Base-by-base conservation (phyloP, 2,113 vertebrate genomes). In the Maccullochella peelii region DNA sequence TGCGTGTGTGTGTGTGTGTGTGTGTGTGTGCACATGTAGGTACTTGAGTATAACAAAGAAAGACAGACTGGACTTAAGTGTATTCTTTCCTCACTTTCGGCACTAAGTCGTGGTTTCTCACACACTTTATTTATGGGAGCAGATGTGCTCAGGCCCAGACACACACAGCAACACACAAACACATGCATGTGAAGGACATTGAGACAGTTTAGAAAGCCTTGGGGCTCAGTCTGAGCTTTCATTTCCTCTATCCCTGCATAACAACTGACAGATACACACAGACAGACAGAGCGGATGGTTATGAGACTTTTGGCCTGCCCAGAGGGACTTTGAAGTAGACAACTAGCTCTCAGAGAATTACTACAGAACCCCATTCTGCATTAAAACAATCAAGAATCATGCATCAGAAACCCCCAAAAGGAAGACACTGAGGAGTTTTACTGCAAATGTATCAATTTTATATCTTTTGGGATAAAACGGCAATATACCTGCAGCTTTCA, bases 191-290 rank as follows among this genome's bases (percentile, higher is more conserved):
- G 85, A 88, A 94, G 83, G 86, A 91, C 91, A 88, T 84, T 85
- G 79, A 94, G 92, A 93, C 93, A 93, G 90, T 94, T 92, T 77
- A 88, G 89, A 87, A 77, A 81, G 89, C 93, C 94, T 91, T 59
- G 49, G 71, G 91, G 91, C 92, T 62, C 84, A 84, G 92, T 93
- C 93, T 92, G 91, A 95, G 87, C 93, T 95, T 95, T 95, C 92
- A 95, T 94, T 95, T 95, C 94, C 93, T 95, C 93, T 94, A 85
- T 93, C 89, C 33, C 90, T 91, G 90, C 91, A 93, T 84, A 84
- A 91, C 91, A 91, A 92, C 88, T 73, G 82, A 91, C 73, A 72
- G 14, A 83, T 8, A 81, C 72, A 77, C 47, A 83, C 58, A 68
- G 21, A 81, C 74, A 66, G 50, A 59, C 69, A 52, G 15, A 84